These are phyloP conservation scores for Apostichopus parvimensis DNA, from an alignment of 35 echinoderm and acorn worm genomes.

Conservation along the genomic window DNA sequence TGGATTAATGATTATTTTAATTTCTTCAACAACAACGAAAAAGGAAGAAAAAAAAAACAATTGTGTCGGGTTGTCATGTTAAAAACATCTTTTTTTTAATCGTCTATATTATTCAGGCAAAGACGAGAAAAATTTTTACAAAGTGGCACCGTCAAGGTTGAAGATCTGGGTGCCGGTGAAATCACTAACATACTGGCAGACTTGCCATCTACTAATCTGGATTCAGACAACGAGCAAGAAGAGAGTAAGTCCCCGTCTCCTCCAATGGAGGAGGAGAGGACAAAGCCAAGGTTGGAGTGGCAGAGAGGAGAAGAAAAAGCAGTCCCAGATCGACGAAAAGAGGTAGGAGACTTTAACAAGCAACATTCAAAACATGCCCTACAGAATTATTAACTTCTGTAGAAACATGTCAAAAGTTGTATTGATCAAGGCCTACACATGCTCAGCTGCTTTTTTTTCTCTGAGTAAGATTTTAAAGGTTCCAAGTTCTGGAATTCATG, in stretches of 20 bases:
- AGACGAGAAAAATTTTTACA: not conserved
- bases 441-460: too few species aligned
- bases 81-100: too few species aligned
- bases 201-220: slow-evolving; percentile 12
- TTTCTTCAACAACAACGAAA: too few species aligned
- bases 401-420: too few species aligned
- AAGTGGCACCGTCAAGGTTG: not conserved
- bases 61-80: too few species aligned
- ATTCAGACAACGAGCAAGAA: slow-evolving; percentile 11
- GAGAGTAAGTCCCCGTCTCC: not conserved
- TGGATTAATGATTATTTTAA: too few species aligned
- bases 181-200: slow-evolving; percentile 7
- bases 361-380: not conserved
- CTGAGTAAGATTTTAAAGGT: too few species aligned
- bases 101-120: not conserved
- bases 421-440: too few species aligned
- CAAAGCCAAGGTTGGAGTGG: not conserved
- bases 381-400: too few species aligned
- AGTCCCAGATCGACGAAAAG: not conserved
- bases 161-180: not conserved
- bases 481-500: too few species aligned
- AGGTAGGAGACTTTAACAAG: not conserved
- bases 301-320: not conserved
- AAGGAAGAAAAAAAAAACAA: too few species aligned
- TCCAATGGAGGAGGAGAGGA: not conserved